Percentiles rank a stretch among this genome's conserved stretches.
Conservation (phyloP, 2,797 vertebrate species). For the Falco naumanni region DNA sequence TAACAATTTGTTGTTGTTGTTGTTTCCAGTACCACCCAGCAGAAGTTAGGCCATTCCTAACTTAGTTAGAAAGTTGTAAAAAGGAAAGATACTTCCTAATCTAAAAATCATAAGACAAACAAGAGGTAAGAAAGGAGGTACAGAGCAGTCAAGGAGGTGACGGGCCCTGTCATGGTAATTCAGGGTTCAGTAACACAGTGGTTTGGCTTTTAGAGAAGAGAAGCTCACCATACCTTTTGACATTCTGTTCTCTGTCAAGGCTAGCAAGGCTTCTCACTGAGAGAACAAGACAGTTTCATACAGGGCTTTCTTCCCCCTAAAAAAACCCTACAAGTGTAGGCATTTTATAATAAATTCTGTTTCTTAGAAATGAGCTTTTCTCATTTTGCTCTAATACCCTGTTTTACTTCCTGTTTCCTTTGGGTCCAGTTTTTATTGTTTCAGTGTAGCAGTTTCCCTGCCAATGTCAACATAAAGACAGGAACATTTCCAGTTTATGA, state of each 20-base stretch:
- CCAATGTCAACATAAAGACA: slow-evolving; percentile 56
- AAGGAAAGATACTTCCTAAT: background rate
- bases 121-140: background rate
- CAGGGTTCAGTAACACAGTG: background rate
- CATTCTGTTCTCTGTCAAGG: background rate
- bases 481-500: slow-evolving; percentile 51
- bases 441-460: background rate
- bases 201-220: background rate
- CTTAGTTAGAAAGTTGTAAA: background rate
- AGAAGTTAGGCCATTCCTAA: background rate
- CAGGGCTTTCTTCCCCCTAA: background rate
- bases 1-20: background rate
- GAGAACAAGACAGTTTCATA: background rate
- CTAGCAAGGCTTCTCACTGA: background rate
- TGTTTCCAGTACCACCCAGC: background rate
- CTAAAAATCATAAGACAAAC: background rate
- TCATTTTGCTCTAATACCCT: slow-evolving; percentile 8
- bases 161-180: background rate
- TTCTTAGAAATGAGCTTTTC: slow-evolving; percentile 50
- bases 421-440: slow-evolving; percentile 22
- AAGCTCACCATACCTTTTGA: background rate
- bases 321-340: background rate
- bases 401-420: slow-evolving; percentile 55
- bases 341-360: background rate
- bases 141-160: accelerated